A percentile compares a stretch with the other conserved stretches of the same genome.
Conservation (phyloP, 2,797 vertebrate species). For the Hippopotamyrus pictus region DNA sequence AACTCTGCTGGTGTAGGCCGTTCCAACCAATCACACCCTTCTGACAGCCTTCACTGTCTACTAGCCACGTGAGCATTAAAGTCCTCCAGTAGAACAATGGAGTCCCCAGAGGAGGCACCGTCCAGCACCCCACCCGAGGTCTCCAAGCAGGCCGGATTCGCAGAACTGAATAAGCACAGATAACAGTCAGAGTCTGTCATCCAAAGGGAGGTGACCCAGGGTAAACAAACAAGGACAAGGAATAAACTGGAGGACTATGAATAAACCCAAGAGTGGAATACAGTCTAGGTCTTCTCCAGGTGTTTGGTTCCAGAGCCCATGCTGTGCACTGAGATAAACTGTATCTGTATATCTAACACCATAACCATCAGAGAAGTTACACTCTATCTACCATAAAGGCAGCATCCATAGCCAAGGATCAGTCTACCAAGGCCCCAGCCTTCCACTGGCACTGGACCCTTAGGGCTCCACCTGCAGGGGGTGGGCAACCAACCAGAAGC, state of each 20-base stretch:
- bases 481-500: background rate
- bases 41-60: background rate
- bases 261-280: background rate
- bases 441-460: background rate
- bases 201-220: background rate
- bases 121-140: background rate
- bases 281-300: background rate
- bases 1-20: background rate
- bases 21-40: background rate
- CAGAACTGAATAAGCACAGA: background rate
- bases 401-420: background rate
- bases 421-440: background rate
- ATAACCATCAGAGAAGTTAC: background rate
- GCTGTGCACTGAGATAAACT: background rate
- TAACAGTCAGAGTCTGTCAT: background rate
- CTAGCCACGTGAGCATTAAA: background rate
- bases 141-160: background rate
- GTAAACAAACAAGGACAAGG: background rate
- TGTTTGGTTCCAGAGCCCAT: background rate
- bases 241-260: background rate
- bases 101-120: background rate
- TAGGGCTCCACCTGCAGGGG: background rate
- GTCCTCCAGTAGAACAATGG: background rate
- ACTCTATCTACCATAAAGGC: background rate
- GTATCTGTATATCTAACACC: background rate